Base-by-base conservation (phyloP, 1,140 invertebrate species). In the Diorhabda sublineata region DNA sequence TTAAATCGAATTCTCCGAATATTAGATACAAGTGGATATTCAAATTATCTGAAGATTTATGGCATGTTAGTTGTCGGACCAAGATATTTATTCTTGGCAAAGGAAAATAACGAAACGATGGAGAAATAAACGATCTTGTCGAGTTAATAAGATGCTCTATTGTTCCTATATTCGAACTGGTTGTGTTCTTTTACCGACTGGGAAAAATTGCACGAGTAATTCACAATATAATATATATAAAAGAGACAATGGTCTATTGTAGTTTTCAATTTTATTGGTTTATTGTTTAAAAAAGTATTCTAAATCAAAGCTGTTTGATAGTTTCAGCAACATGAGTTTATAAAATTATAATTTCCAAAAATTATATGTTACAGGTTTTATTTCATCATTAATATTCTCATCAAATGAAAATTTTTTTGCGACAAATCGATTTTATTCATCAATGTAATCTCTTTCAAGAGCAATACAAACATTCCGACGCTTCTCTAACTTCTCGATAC, bases 131-230 rank as follows among this genome's bases (percentile, higher is more conserved):
- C 70, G 70, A 73, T 69, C 72, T 71, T 64, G 66, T 67, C 64
- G 69, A 73, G 70, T 73, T 73, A 73, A 73, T 73, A 73, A 73
- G 67, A 71, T 69, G 72, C 70, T 64, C 68, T 66, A 71, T 71
- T 73, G 72, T 73, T 72, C 62, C 59, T 61, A 42, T 41, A 8
- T 43, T 67, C 58, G 58, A 41, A 47, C 65, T 3, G 57, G 65
- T 5, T 60, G 11, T 56, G 42, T 42, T 60, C 26, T 60, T 56
- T 67, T 67, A 67, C 65, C 65, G 65, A 58, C 60, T 67, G 41
- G 58, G 11, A 6, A 26, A n/a, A 67, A 67, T 43, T 67, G 43
- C 58, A 60, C 65, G 11, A 60, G 65, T 59, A 60, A 67, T n/a
- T 57, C 52, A 64, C 45, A 6, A 64, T 26, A 56, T 64, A 26